Percentiles rank a stretch among this genome's conserved stretches.
phyloP scores from a whole-genome alignment of 64 coral and sea anemone genomes.

The Montipora sp. region DNA sequence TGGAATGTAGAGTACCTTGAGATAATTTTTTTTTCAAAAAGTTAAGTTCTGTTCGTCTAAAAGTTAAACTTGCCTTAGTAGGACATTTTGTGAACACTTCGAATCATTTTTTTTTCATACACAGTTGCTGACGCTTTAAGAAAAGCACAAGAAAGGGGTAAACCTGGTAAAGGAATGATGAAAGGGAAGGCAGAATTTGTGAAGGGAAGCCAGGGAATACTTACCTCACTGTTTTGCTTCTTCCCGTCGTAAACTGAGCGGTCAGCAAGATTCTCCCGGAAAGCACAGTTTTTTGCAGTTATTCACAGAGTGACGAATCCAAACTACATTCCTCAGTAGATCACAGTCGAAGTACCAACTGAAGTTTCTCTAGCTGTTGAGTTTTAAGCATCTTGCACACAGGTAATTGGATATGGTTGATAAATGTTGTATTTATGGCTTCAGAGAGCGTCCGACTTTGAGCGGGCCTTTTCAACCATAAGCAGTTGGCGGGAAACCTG shows the following conservation, averaged over 20 bases:
- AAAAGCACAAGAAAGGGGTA: neutral
- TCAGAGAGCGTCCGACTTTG: neutral
- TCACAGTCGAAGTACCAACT: neutral
- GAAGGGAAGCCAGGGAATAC: neutral
- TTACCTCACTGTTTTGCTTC: neutral
- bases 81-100: too few relatives aligned
- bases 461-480: constrained; percentile 22
- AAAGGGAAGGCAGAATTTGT: neutral
- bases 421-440: constrained; percentile 11
- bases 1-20: too few relatives aligned
- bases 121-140: neutral
- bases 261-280: neutral
- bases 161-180: neutral
- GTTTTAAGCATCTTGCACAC: neutral
- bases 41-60: too few relatives aligned
- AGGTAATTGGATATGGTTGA: neutral
- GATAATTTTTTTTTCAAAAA: too few relatives aligned
- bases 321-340: neutral
- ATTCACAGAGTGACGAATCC: neutral
- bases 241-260: neutral
- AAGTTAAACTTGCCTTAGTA: too few relatives aligned
- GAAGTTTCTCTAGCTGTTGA: neutral
- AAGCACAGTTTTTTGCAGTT: neutral
- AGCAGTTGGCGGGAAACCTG: constrained; percentile 20
- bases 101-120: neutral